Percentiles rank a stretch among this genome's conserved stretches.
phyloP scores from a whole-genome alignment of 92 coral and sea anemone genomes.

The Galaxea fascicularis region DNA sequence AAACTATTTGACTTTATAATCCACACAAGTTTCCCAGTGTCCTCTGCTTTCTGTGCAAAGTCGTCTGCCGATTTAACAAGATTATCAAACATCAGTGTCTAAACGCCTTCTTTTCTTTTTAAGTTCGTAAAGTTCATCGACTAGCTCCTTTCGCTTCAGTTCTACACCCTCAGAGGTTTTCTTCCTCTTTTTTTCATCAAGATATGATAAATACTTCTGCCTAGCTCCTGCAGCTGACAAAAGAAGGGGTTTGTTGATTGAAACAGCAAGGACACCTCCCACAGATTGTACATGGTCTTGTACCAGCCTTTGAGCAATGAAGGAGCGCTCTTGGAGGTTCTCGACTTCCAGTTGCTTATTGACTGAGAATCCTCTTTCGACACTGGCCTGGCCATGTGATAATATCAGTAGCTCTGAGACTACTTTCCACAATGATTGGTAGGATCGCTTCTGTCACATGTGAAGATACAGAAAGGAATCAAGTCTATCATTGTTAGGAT shows the following conservation, averaged over 20 bases:
- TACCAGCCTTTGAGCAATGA: conserved; percentile 10
- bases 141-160: too few species aligned
- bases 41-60: conserved; percentile 42
- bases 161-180: too few species aligned
- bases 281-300: conserved; percentile 18
- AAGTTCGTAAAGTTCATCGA: too few species aligned
- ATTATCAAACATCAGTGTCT: conserved; percentile 30
- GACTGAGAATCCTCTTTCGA: too few species aligned
- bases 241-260: conserved; percentile 24
- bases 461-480: conserved; percentile 33
- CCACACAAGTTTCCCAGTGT: conserved; percentile 34
- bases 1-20: conserved; percentile 23
- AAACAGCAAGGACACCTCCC: conserved; percentile 25
- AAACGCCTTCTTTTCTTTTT: too few species aligned
- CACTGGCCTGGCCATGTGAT: too few species aligned
- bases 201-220: conserved; percentile 30
- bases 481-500: conserved; percentile 29
- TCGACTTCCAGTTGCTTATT: too few species aligned
- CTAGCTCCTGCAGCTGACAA: conserved; percentile 53
- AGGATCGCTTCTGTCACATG: conserved; percentile 12
- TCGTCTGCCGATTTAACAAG: conserved; percentile 47
- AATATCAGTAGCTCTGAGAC: too few species aligned
- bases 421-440: background rate
- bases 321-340: too few species aligned
- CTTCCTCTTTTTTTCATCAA: too few species aligned